These are phyloP conservation scores for Sinopyrophorus schimmeli DNA, from an alignment of 2,888 invertebrate species.

Conservation along the genomic window DNA sequence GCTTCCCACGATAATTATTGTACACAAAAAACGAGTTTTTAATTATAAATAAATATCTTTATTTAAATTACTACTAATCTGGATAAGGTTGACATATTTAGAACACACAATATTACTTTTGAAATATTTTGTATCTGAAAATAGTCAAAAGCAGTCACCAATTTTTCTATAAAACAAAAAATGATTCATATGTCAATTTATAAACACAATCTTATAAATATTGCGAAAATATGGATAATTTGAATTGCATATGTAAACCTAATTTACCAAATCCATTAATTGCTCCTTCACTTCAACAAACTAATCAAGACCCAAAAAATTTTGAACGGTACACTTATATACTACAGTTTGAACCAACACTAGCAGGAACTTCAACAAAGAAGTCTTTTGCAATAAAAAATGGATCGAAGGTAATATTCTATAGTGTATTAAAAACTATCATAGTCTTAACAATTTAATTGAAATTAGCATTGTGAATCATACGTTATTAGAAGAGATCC, in stretches of 20 bases:
- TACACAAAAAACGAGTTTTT: too few species aligned
- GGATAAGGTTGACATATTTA: too few species aligned
- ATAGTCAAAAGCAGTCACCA: too few species aligned
- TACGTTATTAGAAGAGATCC: slow-evolving; percentile 41
- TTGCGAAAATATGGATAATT: background rate
- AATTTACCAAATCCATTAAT: background rate
- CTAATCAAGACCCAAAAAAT: slow-evolving; percentile 4
- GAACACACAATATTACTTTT: too few species aligned
- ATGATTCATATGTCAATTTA: too few species aligned
- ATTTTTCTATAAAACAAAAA: too few species aligned
- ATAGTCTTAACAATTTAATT: background rate
- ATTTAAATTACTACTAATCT: too few species aligned
- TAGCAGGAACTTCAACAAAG: slow-evolving; percentile 19
- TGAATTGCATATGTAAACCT: slow-evolving; percentile 8
- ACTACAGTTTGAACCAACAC: slow-evolving; percentile 24
- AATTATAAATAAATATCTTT: too few species aligned
- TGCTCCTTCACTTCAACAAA: slow-evolving; percentile 3
- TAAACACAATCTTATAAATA: too few species aligned
- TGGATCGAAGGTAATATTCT: slow-evolving; percentile 18
- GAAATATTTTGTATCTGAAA: too few species aligned
- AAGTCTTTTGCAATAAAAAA: slow-evolving; percentile 23
- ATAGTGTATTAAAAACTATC: too few species aligned
- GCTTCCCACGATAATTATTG: too few species aligned
- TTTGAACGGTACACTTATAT: background rate
- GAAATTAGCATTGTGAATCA: slow-evolving; percentile 17